These are phyloP conservation scores for Volucella inanis DNA, from an alignment of 2,888 invertebrate genomes.

Conservation along the genomic window DNA sequence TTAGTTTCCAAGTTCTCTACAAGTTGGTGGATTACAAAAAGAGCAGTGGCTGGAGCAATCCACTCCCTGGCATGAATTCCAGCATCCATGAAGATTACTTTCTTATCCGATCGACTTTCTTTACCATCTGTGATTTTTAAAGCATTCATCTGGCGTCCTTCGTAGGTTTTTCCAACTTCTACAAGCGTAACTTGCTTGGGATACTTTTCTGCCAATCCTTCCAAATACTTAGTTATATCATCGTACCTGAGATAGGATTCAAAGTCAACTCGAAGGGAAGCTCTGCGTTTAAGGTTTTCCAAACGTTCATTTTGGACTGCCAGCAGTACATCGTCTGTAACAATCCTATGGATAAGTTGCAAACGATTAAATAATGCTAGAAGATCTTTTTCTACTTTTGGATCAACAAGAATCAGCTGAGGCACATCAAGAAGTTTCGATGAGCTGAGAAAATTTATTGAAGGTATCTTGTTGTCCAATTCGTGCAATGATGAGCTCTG, in stretches of 20 bases:
- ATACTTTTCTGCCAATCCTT: conserved; percentile 82
- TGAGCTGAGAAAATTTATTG: conserved; percentile 42
- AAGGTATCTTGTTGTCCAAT: conserved; percentile 24
- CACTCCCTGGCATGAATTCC: conserved; percentile 87
- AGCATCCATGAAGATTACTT: conserved; percentile 84
- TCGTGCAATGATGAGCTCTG: conserved; percentile 27
- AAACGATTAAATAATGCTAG: conserved; percentile 10
- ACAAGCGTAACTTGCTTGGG: conserved; percentile 84
- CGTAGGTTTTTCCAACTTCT: conserved; percentile 85
- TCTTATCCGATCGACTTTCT: conserved; percentile 80
- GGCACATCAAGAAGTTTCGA: conserved; percentile 41
- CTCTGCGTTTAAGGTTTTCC: conserved; percentile 39
- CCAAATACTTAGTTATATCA: conserved; percentile 84
- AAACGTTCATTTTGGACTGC: conserved; percentile 35
- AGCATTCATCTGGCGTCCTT: conserved; percentile 85
- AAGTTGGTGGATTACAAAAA: conserved; percentile 85
- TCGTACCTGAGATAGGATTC: conserved; percentile 76
- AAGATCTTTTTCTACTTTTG: conserved; percentile 31
- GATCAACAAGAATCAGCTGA: conserved; percentile 43
- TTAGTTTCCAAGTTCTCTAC: conserved; percentile 83
- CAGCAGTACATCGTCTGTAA: conserved; percentile 33
- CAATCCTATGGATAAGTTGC: conserved; percentile 16
- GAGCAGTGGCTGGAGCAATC: conserved; percentile 85
- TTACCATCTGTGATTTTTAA: conserved; percentile 84
- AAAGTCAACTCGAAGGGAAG: conserved; percentile 52